Percentiles rank a stretch among this genome's conserved stretches.
phyloP scores from a whole-genome alignment of 2,113 vertebrate genomes.

The Manacus vitellinus region DNA sequence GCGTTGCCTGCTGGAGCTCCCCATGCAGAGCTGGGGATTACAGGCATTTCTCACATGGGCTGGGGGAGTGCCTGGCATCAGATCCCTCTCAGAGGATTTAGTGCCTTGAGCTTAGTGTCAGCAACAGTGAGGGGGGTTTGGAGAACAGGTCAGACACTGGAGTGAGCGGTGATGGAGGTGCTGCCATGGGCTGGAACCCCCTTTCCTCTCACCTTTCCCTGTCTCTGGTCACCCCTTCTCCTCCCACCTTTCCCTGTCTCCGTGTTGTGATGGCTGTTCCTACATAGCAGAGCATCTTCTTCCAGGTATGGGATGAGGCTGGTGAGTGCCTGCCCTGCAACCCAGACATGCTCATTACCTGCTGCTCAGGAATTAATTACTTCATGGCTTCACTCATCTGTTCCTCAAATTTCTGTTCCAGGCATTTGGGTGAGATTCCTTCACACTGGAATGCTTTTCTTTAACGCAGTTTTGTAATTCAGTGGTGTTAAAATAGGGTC shows the following conservation, averaged over 20 bases:
- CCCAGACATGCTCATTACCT: accelerated
- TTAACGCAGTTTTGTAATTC: background rate
- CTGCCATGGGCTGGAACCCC: accelerated
- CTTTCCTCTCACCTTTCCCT: background rate
- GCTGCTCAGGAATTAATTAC: background rate
- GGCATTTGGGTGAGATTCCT: background rate
- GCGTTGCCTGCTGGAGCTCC: background rate
- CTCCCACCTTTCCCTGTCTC: accelerated
- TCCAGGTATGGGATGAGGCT: accelerated
- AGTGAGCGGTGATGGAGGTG: accelerated
- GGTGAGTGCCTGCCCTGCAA: background rate
- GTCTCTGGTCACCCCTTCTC: background rate
- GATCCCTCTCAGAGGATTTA: accelerated
- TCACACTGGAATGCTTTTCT: background rate
- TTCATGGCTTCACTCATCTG: background rate
- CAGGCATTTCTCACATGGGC: background rate
- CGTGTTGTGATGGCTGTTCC: accelerated
- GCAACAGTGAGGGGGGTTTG: accelerated
- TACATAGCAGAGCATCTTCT: accelerated
- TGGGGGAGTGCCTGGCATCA: accelerated
- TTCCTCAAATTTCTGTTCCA: background rate
- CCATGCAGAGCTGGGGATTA: accelerated
- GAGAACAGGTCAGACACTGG: accelerated
- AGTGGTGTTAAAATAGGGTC: background rate
- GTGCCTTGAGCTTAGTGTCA: background rate